Base-by-base conservation (phyloP, 2,113 vertebrate genomes). In the Colaptes auratus region DNA sequence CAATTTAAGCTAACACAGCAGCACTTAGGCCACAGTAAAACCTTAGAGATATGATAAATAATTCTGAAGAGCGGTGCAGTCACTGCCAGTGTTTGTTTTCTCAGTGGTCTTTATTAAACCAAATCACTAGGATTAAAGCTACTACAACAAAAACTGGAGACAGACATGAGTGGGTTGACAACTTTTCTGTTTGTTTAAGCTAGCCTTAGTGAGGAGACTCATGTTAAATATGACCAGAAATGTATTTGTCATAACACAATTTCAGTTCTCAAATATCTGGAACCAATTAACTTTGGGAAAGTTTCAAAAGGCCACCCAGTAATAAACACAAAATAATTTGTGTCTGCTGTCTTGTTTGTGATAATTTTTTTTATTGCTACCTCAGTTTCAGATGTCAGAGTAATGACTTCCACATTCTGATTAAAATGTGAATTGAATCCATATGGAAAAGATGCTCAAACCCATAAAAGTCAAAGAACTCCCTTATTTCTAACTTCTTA, bases 381-480 rank as follows among this genome's bases (percentile, higher is more conserved):
- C 95, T 98, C 98, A 98, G 98, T 98, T 98, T 98, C 98, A 98
- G 97, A 98, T 98, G 98, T 97, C 97, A 96, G 67, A 93, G 94
- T 99, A 99, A 99, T 98, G 97, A 98, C 97, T 98, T 98, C 98
- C 98, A 99, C 97, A 99, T 98, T 99, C 97, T 66, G 96, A 98
- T 98, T 98, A 97, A 97, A 96, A 98, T 95, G 96, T 95, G 97
- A 98, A 99, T 99, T 99, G 97, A 98, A 98, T 97, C 98, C 99
- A 99, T 97, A 98, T 99, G 99, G 95, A 96, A 95, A 94, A 96
- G 93, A 97, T 88, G 81, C 21, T 95, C 50, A 81, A 76, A 55
- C 65, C 82, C 82, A 90, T 94, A 80, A 95, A 93, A 96, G 88
- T 93, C 73, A 92, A 76, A 91, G 11, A 90, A 84, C 82, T 94